These are phyloP conservation scores for Selene dorsalis DNA, from an alignment of 2,797 vertebrate species.

Conservation along the genomic window DNA sequence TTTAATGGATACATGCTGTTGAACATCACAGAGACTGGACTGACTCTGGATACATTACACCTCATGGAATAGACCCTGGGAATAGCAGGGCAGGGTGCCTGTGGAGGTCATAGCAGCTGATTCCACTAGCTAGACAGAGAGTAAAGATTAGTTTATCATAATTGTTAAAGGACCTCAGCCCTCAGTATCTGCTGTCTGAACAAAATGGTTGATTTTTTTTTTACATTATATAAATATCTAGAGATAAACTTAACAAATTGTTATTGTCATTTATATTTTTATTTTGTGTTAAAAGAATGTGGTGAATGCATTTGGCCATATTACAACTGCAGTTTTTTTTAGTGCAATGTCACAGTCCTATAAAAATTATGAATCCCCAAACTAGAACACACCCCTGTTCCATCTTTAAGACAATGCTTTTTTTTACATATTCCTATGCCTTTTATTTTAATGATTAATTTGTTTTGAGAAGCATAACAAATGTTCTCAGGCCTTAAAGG, in stretches of 20 bases:
- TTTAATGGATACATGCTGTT: constrained; percentile 96
- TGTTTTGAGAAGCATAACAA: neutral
- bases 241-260: neutral
- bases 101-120: constrained; percentile 50
- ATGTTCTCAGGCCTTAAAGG: neutral
- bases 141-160: constrained; percentile 20
- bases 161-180: neutral
- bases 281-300: neutral
- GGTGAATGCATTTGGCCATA: neutral
- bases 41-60: constrained; percentile 89
- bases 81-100: constrained; percentile 57
- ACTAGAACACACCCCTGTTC: neutral
- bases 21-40: constrained; percentile 90
- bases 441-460: constrained; percentile 3
- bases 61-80: constrained; percentile 61
- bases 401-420: neutral
- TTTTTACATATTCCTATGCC: neutral
- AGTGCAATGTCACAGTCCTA: neutral
- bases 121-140: constrained; percentile 27
- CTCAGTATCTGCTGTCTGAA: neutral
- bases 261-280: neutral
- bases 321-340: neutral
- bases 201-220: neutral
- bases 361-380: neutral
- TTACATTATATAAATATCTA: neutral